Evolutionary conservation across 2,113 vertebrate species (phyloP), one percentile per base, ranked within the genome.

Genomic region (Probosciger aterrimus): DNA sequence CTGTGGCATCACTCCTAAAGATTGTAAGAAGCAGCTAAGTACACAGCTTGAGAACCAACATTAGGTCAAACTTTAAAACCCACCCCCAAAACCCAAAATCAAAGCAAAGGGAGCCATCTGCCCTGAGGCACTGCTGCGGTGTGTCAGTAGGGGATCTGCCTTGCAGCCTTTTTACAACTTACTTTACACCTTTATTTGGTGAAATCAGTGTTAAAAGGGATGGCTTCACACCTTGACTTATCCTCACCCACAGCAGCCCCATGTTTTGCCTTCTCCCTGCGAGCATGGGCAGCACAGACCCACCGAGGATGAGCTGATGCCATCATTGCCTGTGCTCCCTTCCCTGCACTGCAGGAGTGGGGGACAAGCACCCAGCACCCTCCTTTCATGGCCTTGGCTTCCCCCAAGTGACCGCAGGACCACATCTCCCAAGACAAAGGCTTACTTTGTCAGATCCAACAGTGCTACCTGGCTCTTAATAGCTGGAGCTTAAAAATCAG

Each of bases 271-370:
- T n/a, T 28, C 37, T 92, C n/a, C 46, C 27, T 2, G 6, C 2
- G 1, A 81, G 20, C 25, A 6, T 0, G 1, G 30, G 16, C 41
- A 43, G 25, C 31, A 8, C 50, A 46, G 31, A 33, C 35, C 43
- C 12, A 1, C 8, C 0, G 0, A 57, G 55, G 52, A 35, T 0
- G 0, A 12, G 18, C 44, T 0, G 2, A 18, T 31, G 75, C 11
- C 49, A 50, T 37, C 25, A 3, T 7, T 4, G 10, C 28, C 19
- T 12, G 25, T 13, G 37, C 25, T 39, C 17, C 37, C 25, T 39
- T 39, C 60, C 37, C 17, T 28, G 17, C 37, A 3, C 24, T 28
- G 25, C 35, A 63, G 17, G 25, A 63, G 13, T 2, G 7, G n/a
- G 7, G 44, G 22, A n/a, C 18, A 23, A 70, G 59, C 37, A 19